Percentiles rank a stretch among this genome's conserved stretches.
phyloP scores from a whole-genome alignment of 2,797 vertebrate species.

The Crenichthys baileyi region DNA sequence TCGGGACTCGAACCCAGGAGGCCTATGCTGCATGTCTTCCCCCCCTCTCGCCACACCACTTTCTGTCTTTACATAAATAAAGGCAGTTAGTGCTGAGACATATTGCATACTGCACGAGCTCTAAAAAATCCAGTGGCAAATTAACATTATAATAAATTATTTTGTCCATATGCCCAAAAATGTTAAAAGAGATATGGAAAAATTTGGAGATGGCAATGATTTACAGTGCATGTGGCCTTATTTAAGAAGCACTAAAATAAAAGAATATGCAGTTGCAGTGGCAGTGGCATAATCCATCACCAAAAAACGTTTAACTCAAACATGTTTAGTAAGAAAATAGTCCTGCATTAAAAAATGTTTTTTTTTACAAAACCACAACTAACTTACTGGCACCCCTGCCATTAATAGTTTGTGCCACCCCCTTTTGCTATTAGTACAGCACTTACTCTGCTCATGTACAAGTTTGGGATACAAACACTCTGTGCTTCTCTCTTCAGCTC shows the following conservation, averaged over 20 bases:
- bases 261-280: not conserved
- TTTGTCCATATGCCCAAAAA: not conserved
- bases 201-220: not conserved
- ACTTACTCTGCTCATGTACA: not conserved
- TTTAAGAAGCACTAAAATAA: not conserved
- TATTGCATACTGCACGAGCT: not conserved
- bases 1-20: no score
- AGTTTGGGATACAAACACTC: not conserved
- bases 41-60: no score
- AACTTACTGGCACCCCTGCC: not conserved
- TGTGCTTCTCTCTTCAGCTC: not conserved
- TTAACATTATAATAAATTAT: not conserved
- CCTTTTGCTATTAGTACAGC: no score
- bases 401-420: not conserved
- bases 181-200: not conserved
- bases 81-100: no score
- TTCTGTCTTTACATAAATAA: no score
- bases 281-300: not conserved
- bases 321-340: not conserved
- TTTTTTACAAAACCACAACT: not conserved
- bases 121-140: not conserved
- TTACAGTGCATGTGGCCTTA: not conserved
- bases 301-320: not conserved
- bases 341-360: not conserved
- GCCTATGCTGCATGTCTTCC: no score